Evolutionary conservation across 2,797 vertebrate species (phyloP), one percentile per base, ranked within the genome.

Genomic region (Lagocephalus sceleratus): DNA sequence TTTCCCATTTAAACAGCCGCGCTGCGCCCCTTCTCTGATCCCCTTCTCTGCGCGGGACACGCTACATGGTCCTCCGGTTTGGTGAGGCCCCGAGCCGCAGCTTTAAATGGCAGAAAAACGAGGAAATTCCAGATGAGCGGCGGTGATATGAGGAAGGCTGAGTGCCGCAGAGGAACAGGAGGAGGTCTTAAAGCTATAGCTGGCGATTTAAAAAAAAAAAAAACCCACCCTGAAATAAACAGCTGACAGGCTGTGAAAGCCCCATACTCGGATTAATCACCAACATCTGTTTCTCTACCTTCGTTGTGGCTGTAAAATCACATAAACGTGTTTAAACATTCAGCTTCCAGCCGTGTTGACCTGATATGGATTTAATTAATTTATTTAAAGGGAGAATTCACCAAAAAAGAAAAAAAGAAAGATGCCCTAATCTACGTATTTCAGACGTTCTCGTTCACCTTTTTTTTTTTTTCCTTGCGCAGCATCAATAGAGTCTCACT

Each of bases 1-100:
- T 95, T 94, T 91, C 96, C 95, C 96, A 97, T 98, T 79, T 85
- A 90, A 71, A 58, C 56, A 49, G 65, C 17, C 66, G 66, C 62
- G 66, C 76, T 65, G 47, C 59, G 21, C 46, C 60, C 7, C 58
- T 54, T 49, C 43, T n/a, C 26, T 40, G 39, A 26, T 40, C 4
- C 66, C 50, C 54, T 52, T 42, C 25, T 23, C 29, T 39, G 8
- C 14, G 6, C 81, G 87, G 89, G n/a, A 12, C 23, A 19, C 16
- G 16, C 40, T 42, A 19, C 19, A 10, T 0, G 2, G 25, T 53
- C 19, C 11, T 40, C 45, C 10, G 3, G 32, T 35, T 35, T 12
- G 32, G 11, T n/a, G 11, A 25, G 25, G 22, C 51, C 3, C n/a
- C 38, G 66, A 15, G 7, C 56, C 60, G 17, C 38, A 59, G 60